Base-by-base conservation (phyloP, 2,113 vertebrate species). In the Sceloporus tristichus region DNA sequence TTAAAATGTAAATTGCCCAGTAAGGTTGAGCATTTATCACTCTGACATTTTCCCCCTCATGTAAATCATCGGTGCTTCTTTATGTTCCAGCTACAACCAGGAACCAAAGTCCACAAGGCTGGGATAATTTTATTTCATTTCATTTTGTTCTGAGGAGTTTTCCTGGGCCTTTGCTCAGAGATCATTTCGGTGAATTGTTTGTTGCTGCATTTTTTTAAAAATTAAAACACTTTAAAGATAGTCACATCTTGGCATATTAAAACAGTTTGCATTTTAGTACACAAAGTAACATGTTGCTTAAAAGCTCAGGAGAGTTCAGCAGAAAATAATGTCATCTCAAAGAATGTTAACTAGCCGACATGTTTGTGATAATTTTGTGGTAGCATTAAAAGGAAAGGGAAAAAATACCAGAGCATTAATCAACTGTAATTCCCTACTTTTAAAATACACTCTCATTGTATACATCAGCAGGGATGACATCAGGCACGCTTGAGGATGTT, bases 1-100 rank as follows among this genome's bases (percentile, higher is more conserved):
- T 87, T 82, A 66, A 70, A 83, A 70, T 84, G 81, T 78, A 80
- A 89, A 85, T 85, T 75, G 29, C 66, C 70, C 71, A 18, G 4
- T 19, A 38, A 29, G 62, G 78, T 40, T 80, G 25, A 29, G 40
- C 38, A 38, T 81, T 80, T 68, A 79, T 88, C 75, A 84, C 10
- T 2, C 9, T 66, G 76, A 80, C 53, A n/a, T n/a, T 80, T 79
- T n/a, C 1, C 27, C 5, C 10, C n/a, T n/a, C 4, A 0, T 29
- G 79, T 75, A 38, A 82, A 88, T 88, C 73, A 74, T 40, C 11
- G 8, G 27, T 53, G 14, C 29, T 13, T 59, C 53, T 48, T 56
- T 53, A 79, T 70, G 75, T 65, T 9, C 54, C 0, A 48, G 34
- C 10, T 21, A 38, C 29, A 14, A 34, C 25, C 16, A 70, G 48